Base-by-base conservation (phyloP, 2,888 invertebrate genomes). In the Unio delphinus region DNA sequence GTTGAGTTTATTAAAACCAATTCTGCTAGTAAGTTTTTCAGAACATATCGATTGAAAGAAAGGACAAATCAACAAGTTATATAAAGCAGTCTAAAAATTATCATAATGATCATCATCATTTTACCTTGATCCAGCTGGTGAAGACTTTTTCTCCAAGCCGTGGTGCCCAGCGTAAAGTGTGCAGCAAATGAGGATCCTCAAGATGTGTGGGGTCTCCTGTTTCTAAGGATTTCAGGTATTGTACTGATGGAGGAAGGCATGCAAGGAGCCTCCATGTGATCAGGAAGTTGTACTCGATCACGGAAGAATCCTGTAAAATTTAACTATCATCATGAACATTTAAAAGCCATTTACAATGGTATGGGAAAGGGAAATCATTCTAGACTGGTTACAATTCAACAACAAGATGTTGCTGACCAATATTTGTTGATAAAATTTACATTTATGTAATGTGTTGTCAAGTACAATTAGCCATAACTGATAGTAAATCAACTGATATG, bases 271-370 rank as follows among this genome's bases (percentile, higher is more conserved):
- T 93, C 95, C 95, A 96, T 77, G 94, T 93, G 68, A 95, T 94
- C 71, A 94, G 94, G 89, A 96, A 96, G 89, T 96, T 96, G 91
- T 97, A 97, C 85, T 97, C 96, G 69, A 96, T 94, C 0, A 96
- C 95, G 80, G 96, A 95, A 1, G 86, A 82, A 57, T 86, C 88
- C 88, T 88, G 81, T 20, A 75, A 59, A 57, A 8, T 57, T 34
- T 15, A 45, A 45, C 15, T 45, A 45, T 45, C 11, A 45, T 45
- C 45, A 45, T 45, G 1, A 64, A n/a, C n/a, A 56, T 55, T 11
- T 18, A 59, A 61, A 26, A 54, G n/a, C 4, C 15, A 34, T 45
- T 67, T 30, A 15, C 11, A 45, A 45, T 15, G 45, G 45, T 45
- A 15, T 45, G 45, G 45, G 15, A 55, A 55, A 54, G 54, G 45